phyloP scores from a whole-genome alignment of 2,888 invertebrate species.

The Abrostola triplasia region DNA sequence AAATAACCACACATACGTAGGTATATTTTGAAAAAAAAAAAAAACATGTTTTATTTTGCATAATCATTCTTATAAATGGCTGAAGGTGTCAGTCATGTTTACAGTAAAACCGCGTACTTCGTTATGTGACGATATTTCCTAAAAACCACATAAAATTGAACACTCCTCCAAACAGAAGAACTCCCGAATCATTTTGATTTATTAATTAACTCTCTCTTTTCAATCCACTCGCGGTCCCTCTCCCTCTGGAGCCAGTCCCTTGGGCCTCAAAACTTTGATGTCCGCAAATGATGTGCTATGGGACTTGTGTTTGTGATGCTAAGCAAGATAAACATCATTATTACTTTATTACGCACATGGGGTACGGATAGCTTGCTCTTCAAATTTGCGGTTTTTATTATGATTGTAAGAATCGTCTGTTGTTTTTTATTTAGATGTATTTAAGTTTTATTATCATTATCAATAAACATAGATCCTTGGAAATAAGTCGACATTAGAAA shows the following conservation, averaged over 20 bases:
- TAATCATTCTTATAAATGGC: no score
- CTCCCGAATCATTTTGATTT: constrained; percentile 42
- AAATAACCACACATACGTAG: no score
- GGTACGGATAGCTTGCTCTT: constrained; percentile 51
- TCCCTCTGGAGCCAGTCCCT: constrained; percentile 38
- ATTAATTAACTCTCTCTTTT: constrained; percentile 54
- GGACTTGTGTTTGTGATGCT: constrained; percentile 58
- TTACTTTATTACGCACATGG: constrained; percentile 77
- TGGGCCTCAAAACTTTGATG: constrained; percentile 69
- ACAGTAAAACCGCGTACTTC: no score
- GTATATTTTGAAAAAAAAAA: no score
- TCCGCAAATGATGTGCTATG: constrained; percentile 68
- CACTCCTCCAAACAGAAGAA: constrained; percentile 16
- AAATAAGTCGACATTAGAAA: no score
- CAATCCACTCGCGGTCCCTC: constrained; percentile 42
- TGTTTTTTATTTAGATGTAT: constrained; percentile 4
- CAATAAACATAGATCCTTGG: no score
- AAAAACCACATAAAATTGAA: not conserved
- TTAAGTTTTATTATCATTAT: no score
- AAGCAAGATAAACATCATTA: constrained; percentile 77
- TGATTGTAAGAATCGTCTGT: constrained; percentile 2
- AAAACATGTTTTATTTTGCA: no score
- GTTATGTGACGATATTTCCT: not conserved
- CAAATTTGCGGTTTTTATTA: constrained; percentile 43
- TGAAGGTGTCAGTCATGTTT: no score